A percentile compares a stretch with the other conserved stretches of the same genome.
Evolutionary conservation across 2,888 invertebrate genomes (phyloP).

Genomic region (Sipha maydis): DNA sequence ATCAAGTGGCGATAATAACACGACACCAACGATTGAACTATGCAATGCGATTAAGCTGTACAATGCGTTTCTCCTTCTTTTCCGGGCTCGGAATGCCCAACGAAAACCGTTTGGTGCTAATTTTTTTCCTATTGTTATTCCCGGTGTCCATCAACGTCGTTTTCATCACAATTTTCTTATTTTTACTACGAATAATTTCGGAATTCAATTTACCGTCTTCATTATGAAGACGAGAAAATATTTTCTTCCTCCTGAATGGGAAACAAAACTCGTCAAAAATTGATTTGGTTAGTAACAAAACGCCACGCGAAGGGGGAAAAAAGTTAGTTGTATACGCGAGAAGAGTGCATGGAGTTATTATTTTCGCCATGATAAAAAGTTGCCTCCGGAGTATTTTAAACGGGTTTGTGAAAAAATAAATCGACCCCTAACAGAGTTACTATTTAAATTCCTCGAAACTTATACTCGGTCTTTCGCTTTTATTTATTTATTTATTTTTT

Average conservation of each 20-base stretch:
- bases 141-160: neutral
- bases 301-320: neutral
- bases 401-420: constrained; percentile 44
- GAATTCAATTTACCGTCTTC: constrained; percentile 40
- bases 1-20: no score
- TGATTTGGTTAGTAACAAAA: constrained; percentile 30
- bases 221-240: neutral
- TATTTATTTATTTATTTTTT: neutral
- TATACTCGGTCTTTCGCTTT: constrained; percentile 31
- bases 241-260: constrained; percentile 17
- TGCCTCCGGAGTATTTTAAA: constrained; percentile 55
- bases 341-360: constrained; percentile 26
- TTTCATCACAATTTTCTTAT: neutral
- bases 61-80: no score
- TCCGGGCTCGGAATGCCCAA: no score
- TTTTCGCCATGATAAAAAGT: constrained; percentile 54
- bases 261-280: constrained; percentile 30
- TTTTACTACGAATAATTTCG: neutral
- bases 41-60: no score
- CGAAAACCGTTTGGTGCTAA: no score
- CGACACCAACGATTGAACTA: no score
- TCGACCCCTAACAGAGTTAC: constrained; percentile 41
- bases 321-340: neutral
- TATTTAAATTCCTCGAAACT: constrained; percentile 56
- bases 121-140: neutral